Percentiles rank a stretch among this genome's conserved stretches.
Evolutionary conservation across 2,797 vertebrate genomes (phyloP).

Genomic region (Ctenosaura bakeri): DNA sequence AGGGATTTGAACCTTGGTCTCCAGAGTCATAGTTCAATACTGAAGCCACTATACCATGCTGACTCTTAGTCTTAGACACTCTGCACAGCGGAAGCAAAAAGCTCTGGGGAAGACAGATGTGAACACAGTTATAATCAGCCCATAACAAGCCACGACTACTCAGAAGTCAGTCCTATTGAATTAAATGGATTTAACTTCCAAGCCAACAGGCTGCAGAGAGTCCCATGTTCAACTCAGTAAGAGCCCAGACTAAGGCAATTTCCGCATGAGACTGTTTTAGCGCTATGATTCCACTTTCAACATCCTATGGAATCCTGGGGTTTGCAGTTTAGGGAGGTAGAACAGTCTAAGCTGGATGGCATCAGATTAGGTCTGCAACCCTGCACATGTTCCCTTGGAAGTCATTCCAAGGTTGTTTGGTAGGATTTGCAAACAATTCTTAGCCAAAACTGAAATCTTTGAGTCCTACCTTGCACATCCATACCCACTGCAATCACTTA

Average conservation of each 20-base stretch:
- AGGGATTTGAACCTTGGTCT: too few relatives aligned
- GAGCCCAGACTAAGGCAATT: not conserved
- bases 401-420: not conserved
- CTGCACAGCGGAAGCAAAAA: not conserved
- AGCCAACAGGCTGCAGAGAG: not conserved
- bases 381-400: not conserved
- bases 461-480: too few relatives aligned
- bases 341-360: not conserved
- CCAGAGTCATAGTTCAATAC: too few relatives aligned
- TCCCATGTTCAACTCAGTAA: not conserved
- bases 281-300: too few relatives aligned
- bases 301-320: too few relatives aligned
- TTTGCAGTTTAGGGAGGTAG: too few relatives aligned
- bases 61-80: not conserved
- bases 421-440: too few relatives aligned
- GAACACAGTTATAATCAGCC: not conserved
- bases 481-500: not conserved
- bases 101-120: not conserved
- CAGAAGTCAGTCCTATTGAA: not conserved
- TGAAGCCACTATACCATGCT: too few relatives aligned
- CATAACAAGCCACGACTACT: not conserved
- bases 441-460: too few relatives aligned
- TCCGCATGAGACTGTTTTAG: too few relatives aligned
- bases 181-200: too few relatives aligned
- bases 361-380: not conserved